Percentiles rank a stretch among this genome's conserved stretches.
Evolutionary conservation across 1,140 invertebrate species (phyloP).

Genomic region (Diabrotica undecimpunctata): DNA sequence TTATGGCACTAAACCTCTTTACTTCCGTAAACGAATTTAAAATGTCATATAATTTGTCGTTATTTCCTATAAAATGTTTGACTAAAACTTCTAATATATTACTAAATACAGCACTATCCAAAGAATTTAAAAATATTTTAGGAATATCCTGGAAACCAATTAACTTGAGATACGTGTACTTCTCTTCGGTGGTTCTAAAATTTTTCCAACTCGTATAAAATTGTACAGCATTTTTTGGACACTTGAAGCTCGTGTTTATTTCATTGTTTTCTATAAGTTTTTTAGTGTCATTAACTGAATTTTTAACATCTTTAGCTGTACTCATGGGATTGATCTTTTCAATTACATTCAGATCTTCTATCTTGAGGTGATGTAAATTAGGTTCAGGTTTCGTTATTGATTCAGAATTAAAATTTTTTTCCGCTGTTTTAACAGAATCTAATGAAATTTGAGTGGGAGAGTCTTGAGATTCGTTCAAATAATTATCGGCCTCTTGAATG

Average conservation of each 20-base stretch:
- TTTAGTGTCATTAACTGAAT: conserved; percentile 24
- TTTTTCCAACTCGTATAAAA: conserved; percentile 37
- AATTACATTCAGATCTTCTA: conserved; percentile 32
- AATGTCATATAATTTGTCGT: conserved; percentile 30
- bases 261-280: conserved; percentile 12
- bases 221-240: conserved; percentile 39
- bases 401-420: conserved; percentile 12
- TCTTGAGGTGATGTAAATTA: conserved; percentile 24
- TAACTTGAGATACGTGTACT: conserved; percentile 35
- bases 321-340: conserved; percentile 24
- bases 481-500: not conserved
- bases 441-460: not conserved
- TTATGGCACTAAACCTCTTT: conserved; percentile 36
- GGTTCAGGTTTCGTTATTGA: conserved; percentile 15
- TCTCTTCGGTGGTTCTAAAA: conserved; percentile 28
- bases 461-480: no score
- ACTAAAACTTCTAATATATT: conserved; percentile 36
- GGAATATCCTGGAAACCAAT: conserved; percentile 34
- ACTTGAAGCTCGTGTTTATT: conserved; percentile 19
- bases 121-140: conserved; percentile 37
- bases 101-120: conserved; percentile 39
- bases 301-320: conserved; percentile 26
- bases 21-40: conserved; percentile 33
- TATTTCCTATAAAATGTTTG: conserved; percentile 30
- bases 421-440: not conserved